Conservation (phyloP, 2,113 vertebrate species). For the Bucco capensis region DNA sequence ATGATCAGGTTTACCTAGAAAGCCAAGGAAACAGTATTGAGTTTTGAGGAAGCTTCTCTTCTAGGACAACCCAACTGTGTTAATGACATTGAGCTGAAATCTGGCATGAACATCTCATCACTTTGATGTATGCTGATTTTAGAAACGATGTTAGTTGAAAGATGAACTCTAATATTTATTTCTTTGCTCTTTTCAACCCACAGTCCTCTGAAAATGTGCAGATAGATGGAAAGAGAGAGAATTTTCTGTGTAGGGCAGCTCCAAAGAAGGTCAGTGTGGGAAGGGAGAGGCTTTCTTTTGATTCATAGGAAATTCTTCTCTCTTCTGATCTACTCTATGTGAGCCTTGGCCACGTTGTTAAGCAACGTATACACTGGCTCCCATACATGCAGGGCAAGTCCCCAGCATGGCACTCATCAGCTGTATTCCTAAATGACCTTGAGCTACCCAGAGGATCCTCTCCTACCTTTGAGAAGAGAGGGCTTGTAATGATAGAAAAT, state of each 20-base stretch:
- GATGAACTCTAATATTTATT: background rate
- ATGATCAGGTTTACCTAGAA: background rate
- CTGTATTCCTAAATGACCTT: background rate
- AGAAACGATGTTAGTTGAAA: background rate
- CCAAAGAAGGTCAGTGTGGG: background rate
- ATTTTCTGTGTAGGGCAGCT: background rate
- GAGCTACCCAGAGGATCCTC: background rate
- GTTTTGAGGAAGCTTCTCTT: background rate
- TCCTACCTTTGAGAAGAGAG: background rate
- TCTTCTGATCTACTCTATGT: background rate
- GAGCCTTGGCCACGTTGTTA: rapidly evolving
- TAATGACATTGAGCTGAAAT: background rate
- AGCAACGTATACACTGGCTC: background rate
- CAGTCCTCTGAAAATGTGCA: background rate
- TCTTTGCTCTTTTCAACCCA: background rate
- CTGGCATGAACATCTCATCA: background rate
- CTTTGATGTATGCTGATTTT: too few species aligned
- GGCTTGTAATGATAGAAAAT: background rate
- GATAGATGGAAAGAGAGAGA: background rate
- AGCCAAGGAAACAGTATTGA: background rate
- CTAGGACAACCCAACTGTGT: background rate
- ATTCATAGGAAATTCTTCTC: background rate
- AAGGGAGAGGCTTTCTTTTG: background rate
- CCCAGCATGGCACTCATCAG: rapidly evolving
- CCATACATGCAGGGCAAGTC: background rate